Evolutionary conservation across 2,797 vertebrate species (phyloP), one percentile per base, ranked within the genome.

Genomic region (Halcyon smyrnensis): DNA sequence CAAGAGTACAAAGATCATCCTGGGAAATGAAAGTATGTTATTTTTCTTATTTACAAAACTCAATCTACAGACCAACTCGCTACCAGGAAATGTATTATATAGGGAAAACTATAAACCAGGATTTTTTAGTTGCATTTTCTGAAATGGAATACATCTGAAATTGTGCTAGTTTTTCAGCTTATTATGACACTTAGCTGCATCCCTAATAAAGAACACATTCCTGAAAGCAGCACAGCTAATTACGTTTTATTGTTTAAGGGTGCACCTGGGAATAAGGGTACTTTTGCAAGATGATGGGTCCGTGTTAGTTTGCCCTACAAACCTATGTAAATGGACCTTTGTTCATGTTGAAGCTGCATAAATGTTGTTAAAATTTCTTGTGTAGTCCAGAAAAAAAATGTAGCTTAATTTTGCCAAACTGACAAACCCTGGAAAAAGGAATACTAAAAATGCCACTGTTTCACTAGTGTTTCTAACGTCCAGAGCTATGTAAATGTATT

Each of bases 231-330:
- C 64, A 67, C 21, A 53, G 68, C 75, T 92, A 60, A 94, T 95
- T 91, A 68, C 11, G 6, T 80, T 92, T 95, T 73, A 92, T 89
- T 91, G 59, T 87, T 85, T 74, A 85, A 91, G 23, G 32, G 17
- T 82, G 46, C 64, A 56, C 2, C 30, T 92, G 91, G 75, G 78
- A 93, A 67, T 89, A 82, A 90, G 67, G 27, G 21, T 13, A 2
- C 7, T 45, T 30, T 69, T 4, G 7, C 46, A 73, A 36, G 50
- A 65, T 48, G 25, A 45, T 75, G 48, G 5, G 36, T 73, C 41
- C 6, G 2, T 65, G 45, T 69, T 79, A 82, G 25, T 84, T 73
- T 89, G n/a, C 63, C 28, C 24, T 82, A 1, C 57, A 34, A 85
- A 64, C 37, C 23, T 57, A 25, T 79, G 60, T 79, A 64, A 91